Conservation (phyloP, 2,888 invertebrate species). For the Dryococelus australis region DNA sequence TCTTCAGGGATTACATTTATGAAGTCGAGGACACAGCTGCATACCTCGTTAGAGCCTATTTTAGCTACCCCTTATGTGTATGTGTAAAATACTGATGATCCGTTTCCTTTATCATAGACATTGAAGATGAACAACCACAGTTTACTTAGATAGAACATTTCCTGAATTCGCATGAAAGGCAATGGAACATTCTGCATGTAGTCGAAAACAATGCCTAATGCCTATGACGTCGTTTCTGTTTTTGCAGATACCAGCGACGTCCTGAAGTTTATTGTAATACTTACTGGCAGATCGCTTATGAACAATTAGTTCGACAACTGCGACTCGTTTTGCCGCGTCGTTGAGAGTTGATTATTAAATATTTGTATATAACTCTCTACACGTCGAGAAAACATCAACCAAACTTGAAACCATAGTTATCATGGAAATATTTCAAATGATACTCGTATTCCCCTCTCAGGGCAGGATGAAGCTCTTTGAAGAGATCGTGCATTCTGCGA, state of each 20-base stretch:
- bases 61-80: constrained; percentile 21
- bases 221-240: not conserved
- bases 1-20: not conserved
- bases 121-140: constrained; percentile 18
- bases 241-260: not conserved
- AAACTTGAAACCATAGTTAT: constrained; percentile 13
- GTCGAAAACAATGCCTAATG: not conserved
- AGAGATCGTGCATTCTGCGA: constrained; percentile 4
- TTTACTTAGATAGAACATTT: constrained; percentile 2
- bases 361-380: not conserved
- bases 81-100: constrained; percentile 21
- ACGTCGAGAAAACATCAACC: constrained; percentile 17
- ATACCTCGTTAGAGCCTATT: constrained; percentile 16
- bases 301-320: not conserved
- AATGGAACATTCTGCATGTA: not conserved
- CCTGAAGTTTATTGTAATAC: constrained; percentile 13
- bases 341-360: not conserved
- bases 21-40: constrained; percentile 30
- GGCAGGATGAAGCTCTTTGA: constrained; percentile 4
- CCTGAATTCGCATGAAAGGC: not conserved
- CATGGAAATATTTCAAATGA: constrained; percentile 12
- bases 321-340: constrained; percentile 4
- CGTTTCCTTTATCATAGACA: constrained; percentile 16
- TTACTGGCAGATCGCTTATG: not conserved
- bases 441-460: not conserved